Percentiles rank a stretch among this genome's conserved stretches.
Evolutionary conservation across 2,113 vertebrate genomes (phyloP).

Genomic region (Silurus glanis): DNA sequence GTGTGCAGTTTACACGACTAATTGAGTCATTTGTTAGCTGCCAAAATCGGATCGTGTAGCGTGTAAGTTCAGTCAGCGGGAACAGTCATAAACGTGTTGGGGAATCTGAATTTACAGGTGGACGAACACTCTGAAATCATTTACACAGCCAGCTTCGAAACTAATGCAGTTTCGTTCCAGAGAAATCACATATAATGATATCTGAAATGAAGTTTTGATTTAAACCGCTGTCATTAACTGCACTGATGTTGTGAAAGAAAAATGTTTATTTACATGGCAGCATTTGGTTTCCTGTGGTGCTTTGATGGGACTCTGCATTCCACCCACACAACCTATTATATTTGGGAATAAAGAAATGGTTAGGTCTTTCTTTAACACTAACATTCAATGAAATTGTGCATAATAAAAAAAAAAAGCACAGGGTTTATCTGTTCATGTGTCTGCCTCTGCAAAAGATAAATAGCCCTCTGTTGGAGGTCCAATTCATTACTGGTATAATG

Average conservation of each 20-base stretch:
- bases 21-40: neutral
- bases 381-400: neutral
- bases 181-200: neutral
- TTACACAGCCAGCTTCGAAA: neutral
- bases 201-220: neutral
- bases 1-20: neutral
- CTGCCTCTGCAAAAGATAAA: constrained; percentile 16
- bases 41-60: neutral
- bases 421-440: neutral
- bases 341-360: neutral
- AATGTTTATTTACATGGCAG: neutral
- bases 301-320: constrained; percentile 8
- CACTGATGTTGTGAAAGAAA: neutral
- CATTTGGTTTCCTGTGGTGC: neutral
- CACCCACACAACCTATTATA: neutral
- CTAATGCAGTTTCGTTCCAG: neutral
- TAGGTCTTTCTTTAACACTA: neutral
- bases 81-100: neutral
- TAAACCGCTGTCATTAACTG: neutral
- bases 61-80: neutral
- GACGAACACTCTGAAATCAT: neutral
- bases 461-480: neutral
- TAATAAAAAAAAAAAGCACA: neutral
- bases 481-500: neutral
- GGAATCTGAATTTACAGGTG: neutral